phyloP scores from a whole-genome alignment of 2,113 vertebrate genomes.

The Muntiacus reevesi region DNA sequence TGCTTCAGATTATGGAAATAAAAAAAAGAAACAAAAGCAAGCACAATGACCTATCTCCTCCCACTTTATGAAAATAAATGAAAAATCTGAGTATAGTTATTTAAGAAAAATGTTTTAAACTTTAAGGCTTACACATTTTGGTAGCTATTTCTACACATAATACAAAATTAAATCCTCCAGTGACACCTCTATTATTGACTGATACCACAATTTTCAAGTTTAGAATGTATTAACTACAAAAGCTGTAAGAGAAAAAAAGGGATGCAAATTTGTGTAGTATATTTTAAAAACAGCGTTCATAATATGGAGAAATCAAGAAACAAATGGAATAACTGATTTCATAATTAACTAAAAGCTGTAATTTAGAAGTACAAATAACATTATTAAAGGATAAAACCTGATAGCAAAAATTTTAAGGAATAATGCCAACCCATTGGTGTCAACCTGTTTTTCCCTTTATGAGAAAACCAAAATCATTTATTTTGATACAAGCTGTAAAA shows the following conservation, averaged over 20 bases:
- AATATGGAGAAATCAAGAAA: slow-evolving; percentile 44
- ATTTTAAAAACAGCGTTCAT: slow-evolving; percentile 34
- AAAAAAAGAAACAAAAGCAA: background rate
- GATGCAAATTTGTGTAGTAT: slow-evolving; percentile 36
- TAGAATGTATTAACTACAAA: slow-evolving; percentile 49
- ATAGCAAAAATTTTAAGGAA: slow-evolving; percentile 34
- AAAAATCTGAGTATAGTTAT: slow-evolving; percentile 11
- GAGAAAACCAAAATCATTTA: background rate
- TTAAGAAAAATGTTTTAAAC: slow-evolving; percentile 14
- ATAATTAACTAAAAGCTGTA: slow-evolving; percentile 33
- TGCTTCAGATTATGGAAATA: slow-evolving; percentile 3
- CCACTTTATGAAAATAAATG: slow-evolving; percentile 36
- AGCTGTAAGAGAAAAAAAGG: slow-evolving; percentile 14
- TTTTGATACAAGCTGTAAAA: background rate
- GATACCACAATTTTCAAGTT: slow-evolving; percentile 58
- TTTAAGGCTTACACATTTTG: slow-evolving; percentile 50
- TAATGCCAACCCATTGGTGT: background rate
- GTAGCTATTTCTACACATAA: slow-evolving; percentile 45
- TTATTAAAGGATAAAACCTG: slow-evolving; percentile 48
- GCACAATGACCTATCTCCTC: slow-evolving; percentile 21
- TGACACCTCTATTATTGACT: slow-evolving; percentile 50
- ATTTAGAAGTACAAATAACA: slow-evolving; percentile 51
- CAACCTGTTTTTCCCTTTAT: slow-evolving; percentile 22
- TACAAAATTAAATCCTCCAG: slow-evolving; percentile 61
- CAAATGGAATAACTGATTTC: slow-evolving; percentile 7